Evolutionary conservation across 2,113 vertebrate genomes (phyloP).

Genomic region (Drymodes brunneopygia): DNA sequence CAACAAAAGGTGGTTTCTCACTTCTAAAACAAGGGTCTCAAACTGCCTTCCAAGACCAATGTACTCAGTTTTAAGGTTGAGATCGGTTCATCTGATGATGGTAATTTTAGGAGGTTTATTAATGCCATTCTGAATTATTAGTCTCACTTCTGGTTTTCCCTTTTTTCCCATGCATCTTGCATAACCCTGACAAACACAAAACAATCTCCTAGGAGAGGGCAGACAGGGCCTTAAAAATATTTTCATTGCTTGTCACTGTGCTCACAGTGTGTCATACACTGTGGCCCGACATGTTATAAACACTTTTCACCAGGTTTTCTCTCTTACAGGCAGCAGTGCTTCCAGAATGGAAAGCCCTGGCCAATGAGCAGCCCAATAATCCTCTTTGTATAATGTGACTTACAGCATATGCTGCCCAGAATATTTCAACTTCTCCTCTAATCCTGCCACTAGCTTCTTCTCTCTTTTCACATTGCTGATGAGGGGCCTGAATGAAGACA

Average conservation of each 20-base stretch:
- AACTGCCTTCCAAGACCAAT: background rate
- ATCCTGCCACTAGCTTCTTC: constrained; percentile 57
- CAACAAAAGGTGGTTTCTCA: background rate
- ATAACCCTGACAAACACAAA: background rate
- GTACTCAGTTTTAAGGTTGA: background rate
- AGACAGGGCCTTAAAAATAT: constrained; percentile 7
- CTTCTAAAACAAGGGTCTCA: background rate
- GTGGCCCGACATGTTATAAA: background rate
- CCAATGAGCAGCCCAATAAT: constrained; percentile 2
- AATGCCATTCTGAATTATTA: background rate
- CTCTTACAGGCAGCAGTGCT: background rate
- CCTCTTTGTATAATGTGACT: constrained; percentile 31
- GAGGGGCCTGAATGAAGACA: constrained; percentile 46
- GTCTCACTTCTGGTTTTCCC: background rate
- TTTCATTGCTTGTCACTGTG: constrained; percentile 13
- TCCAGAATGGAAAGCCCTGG: constrained; percentile 5
- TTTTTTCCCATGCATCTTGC: constrained; percentile 7
- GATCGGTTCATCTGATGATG: background rate
- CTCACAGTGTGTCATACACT: background rate
- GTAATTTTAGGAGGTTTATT: background rate
- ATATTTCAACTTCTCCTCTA: constrained; percentile 58
- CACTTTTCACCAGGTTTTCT: constrained; percentile 33
- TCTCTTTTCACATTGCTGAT: constrained; percentile 50
- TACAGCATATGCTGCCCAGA: constrained; percentile 50
- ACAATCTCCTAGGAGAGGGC: background rate